These are phyloP conservation scores for Uromys caudimaculatus DNA, from an alignment of 2,797 vertebrate species.

Conservation along the genomic window DNA sequence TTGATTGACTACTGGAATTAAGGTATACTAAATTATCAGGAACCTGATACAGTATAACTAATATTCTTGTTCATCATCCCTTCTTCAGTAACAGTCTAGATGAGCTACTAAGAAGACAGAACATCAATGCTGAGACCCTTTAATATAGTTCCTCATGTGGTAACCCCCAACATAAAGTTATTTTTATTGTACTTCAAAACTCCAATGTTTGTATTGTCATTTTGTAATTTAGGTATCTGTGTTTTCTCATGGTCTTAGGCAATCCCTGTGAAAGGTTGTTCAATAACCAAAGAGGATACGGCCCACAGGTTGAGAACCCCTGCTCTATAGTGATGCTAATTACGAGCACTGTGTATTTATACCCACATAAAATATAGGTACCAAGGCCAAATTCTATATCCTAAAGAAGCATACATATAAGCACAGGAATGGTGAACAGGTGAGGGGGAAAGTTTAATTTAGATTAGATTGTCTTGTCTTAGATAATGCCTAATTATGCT, in stretches of 20 bases:
- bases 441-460: neutral
- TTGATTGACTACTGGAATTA: neutral
- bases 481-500: neutral
- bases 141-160: neutral
- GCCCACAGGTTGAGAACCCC: neutral
- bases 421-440: neutral
- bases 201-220: neutral
- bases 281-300: neutral
- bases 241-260: neutral
- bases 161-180: neutral
- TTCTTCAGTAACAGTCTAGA: neutral
- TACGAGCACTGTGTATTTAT: neutral
- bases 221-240: neutral
- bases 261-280: neutral
- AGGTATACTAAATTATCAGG: neutral
- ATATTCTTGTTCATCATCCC: neutral
- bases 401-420: neutral
- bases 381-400: neutral
- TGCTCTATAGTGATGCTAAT: neutral
- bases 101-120: neutral
- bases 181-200: neutral
- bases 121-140: accelerated
- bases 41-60: neutral
- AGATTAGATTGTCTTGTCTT: neutral
- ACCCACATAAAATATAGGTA: neutral